Evolutionary conservation across 2,888 invertebrate species (phyloP), one percentile per base, ranked within the genome.

Genomic region (Ennomos quercinarius): DNA sequence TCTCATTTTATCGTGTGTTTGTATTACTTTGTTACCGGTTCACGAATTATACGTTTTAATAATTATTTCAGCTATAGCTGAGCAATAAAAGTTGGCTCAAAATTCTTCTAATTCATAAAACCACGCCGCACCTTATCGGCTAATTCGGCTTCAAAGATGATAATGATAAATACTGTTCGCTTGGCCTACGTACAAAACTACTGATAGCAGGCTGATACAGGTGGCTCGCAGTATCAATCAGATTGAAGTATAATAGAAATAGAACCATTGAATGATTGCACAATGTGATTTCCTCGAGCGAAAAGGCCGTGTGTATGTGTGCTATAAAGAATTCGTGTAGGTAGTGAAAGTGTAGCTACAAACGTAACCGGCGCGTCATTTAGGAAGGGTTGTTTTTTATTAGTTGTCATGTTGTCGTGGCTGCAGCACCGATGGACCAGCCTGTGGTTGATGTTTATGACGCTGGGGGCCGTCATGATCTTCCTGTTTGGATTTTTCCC

Each of bases 401-500:
- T 53, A 58, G 41, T 65, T 42, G 42, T 61, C 61, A 91, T 93
- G 90, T 76, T 85, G 73, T 77, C 84, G 51, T 87, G 87, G 85
- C 71, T 93, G 39, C 86, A 84, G 62, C 81, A 90, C 69, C 83
- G 88, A 75, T 93, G 92, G 93, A 87, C 87, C 49, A 76, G 86
- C 64, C 77, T 93, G 8, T 86, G 86, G 78, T 81, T 92, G 8
- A 80, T 93, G 51, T 72, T 89, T 47, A 74, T 81, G 65, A 86
- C 83, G 9, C 74, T 89, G 9, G 83, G 81, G 37, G 86, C 81
- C 81, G 69, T 93, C 13, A 70, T 82, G 56, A 72, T 94, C 44
- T 95, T 94, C 78, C 79, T 95, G 57, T 93, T 93, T 81, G 95
- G 94, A 43, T 95, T 94, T 83, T 94, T 95, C 70, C 94, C 95